Base-by-base conservation (phyloP, 2,797 vertebrate species). In the Arctocebus calabarensis region DNA sequence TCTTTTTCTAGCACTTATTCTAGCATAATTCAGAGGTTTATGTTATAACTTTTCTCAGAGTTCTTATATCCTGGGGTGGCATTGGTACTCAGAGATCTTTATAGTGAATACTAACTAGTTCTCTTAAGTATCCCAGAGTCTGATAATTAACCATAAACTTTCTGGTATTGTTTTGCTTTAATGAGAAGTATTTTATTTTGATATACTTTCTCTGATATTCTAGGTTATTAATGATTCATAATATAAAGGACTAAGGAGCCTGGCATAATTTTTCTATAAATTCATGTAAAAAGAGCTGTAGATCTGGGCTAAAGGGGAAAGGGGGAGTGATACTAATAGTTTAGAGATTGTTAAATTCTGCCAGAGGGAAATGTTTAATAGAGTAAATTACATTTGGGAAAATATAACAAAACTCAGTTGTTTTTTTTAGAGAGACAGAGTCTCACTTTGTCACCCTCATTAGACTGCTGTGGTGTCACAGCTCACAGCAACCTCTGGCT, bases 161-260 rank as follows among this genome's bases (percentile, higher is more conserved):
- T 43, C 34, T 90, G 22, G 25, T 52, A 25, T 23, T 89, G 66
- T 84, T 93, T 89, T 89, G 45, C 77, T 90, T 90, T 93, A 86
- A 64, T 25, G 37, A 91, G 75, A 95, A 90, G 34, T 83, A 66
- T 55, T 96, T 84, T 71, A 75, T 81, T 89, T 88, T 77, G 74
- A 17, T 57, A 27, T 5, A 11, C 71, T 45, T 81, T 61, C 73
- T 57, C 43, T 45, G 4, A 14, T 84, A 70, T 16, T 75, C n/a
- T n/a, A 74, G 59, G 22, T 29, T 32, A 1, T 57, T 61, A 34
- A 23, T 37, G 66, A 70, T 81, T 37, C 11, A 1, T 85, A 61
- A 34, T 10, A 25, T 3, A 19, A 59, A 59, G 61, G 61, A 45
- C 20, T 22, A 57, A 45, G 71, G 77, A 32, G 5, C 64, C 20